Evolutionary conservation across 2,113 vertebrate species (phyloP).

Genomic region (Calypte anna): DNA sequence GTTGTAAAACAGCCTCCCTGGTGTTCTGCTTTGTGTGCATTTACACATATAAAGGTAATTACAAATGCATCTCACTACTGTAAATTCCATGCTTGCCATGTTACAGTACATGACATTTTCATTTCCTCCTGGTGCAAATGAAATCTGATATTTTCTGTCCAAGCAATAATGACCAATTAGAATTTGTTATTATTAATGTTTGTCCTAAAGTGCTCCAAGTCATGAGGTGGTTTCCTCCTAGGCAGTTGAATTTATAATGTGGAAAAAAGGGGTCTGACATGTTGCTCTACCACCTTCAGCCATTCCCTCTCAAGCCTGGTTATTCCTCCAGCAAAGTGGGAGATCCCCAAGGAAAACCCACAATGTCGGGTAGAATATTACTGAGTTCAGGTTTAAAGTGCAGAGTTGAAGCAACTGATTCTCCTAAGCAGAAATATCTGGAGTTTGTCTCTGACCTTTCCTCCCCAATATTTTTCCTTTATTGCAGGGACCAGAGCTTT

Average conservation of each 20-base stretch:
- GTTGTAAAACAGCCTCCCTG: slow-evolving; percentile 63
- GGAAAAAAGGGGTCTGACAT: slow-evolving; percentile 24
- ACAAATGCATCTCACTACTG: slow-evolving; percentile 63
- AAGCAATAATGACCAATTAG: slow-evolving; percentile 48
- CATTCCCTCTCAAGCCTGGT: background rate
- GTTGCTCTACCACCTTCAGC: slow-evolving; percentile 4
- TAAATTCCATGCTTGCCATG: slow-evolving; percentile 61
- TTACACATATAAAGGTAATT: slow-evolving; percentile 65
- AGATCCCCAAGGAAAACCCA: background rate
- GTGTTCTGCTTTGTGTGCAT: slow-evolving; percentile 72
- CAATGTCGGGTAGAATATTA: background rate
- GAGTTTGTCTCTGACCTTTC: background rate
- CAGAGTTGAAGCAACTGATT: background rate
- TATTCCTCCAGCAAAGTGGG: background rate
- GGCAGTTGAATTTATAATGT: slow-evolving; percentile 45
- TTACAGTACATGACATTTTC: slow-evolving; percentile 65
- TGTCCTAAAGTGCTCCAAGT: slow-evolving; percentile 26
- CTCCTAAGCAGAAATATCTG: background rate
- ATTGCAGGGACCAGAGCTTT: background rate
- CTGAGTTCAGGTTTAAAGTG: background rate
- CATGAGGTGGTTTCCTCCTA: slow-evolving; percentile 34
- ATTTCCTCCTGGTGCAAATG: slow-evolving; percentile 68
- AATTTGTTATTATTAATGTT: slow-evolving; percentile 51
- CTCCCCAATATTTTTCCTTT: background rate
- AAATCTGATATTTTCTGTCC: slow-evolving; percentile 51